phyloP scores from a whole-genome alignment of 1,140 invertebrate species.

The Papilio xuthus region DNA sequence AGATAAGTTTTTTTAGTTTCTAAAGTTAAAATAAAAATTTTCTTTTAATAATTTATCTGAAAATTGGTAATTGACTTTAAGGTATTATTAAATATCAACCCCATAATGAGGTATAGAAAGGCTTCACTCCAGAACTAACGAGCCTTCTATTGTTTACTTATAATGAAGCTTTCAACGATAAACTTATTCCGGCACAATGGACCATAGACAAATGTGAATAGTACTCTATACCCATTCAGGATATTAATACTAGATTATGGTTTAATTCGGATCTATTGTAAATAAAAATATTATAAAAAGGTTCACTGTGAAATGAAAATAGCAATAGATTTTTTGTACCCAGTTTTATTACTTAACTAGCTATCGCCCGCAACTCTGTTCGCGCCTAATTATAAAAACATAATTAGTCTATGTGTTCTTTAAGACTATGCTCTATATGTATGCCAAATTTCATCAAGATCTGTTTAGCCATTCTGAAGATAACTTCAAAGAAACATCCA shows the following conservation, averaged over 20 bases:
- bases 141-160: neutral
- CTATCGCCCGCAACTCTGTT: too few relatives aligned
- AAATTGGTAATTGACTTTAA: neutral
- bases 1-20: neutral
- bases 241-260: neutral
- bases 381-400: too few relatives aligned
- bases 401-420: too few relatives aligned
- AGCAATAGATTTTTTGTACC: too few relatives aligned
- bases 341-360: too few relatives aligned
- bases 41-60: neutral
- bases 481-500: too few relatives aligned
- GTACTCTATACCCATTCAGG: neutral
- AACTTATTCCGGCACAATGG: neutral
- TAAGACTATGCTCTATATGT: too few relatives aligned
- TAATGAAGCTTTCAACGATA: constrained; percentile 1
- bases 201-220: neutral
- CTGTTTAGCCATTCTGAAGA: too few relatives aligned
- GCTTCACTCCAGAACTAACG: neutral
- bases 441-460: too few relatives aligned
- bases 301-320: too few relatives aligned
- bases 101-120: neutral
- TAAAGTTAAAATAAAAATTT: too few relatives aligned
- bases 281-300: neutral
- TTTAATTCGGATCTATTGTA: neutral
- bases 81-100: too few relatives aligned